Conservation (phyloP, 2,113 vertebrate genomes). For the Triplophysa siluroides region DNA sequence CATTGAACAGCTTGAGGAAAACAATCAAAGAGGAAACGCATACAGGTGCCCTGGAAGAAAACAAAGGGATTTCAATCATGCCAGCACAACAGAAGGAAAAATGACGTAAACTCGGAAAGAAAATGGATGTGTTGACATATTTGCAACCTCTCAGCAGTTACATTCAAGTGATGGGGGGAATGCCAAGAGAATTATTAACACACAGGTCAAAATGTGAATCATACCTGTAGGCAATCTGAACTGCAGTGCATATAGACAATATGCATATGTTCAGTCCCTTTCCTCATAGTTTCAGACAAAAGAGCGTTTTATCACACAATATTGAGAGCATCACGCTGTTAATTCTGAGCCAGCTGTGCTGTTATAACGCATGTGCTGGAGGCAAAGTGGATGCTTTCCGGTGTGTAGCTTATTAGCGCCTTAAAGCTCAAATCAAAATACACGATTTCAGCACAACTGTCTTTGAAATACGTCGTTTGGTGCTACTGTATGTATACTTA, state of each 20-base stretch:
- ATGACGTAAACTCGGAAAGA: slow-evolving; percentile 32
- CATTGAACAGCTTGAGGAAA: slow-evolving; percentile 41
- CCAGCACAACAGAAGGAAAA: slow-evolving; percentile 41
- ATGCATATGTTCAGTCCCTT: too few species aligned
- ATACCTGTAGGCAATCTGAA: background rate
- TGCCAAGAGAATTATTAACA: background rate
- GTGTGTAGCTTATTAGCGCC: slow-evolving; percentile 19
- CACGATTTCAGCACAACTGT: background rate
- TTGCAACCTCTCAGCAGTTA: background rate
- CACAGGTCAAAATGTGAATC: background rate
- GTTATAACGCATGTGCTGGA: slow-evolving; percentile 34
- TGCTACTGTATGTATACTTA: background rate
- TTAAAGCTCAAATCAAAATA: background rate
- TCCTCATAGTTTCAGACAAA: background rate
- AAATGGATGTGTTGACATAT: slow-evolving; percentile 38
- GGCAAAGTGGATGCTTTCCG: slow-evolving; percentile 6
- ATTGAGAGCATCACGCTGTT: slow-evolving; percentile 15
- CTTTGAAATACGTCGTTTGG: background rate
- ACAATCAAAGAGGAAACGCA: slow-evolving; percentile 51
- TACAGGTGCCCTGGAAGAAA: slow-evolving; percentile 46
- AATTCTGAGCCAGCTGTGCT: slow-evolving; percentile 9
- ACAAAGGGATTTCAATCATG: slow-evolving; percentile 34
- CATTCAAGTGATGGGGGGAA: background rate
- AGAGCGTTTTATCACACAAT: background rate
- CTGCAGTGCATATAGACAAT: too few species aligned